A percentile compares a stretch with the other conserved stretches of the same genome.
Conservation (phyloP, 1,140 invertebrate species). For the Pseudomyrmex cubaensis region DNA sequence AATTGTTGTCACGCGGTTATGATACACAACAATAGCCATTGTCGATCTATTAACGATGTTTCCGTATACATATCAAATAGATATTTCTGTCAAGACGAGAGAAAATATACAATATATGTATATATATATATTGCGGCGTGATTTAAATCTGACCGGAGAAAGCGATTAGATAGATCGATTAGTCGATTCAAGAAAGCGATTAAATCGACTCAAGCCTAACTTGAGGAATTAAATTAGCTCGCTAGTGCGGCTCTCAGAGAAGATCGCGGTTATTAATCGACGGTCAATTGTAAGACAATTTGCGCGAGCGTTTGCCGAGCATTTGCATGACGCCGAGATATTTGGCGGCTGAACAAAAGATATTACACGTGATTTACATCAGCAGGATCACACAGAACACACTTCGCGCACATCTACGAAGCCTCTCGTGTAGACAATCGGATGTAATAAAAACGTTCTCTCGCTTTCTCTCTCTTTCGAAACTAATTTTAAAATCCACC, state of each 20-base stretch:
- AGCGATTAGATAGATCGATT: conserved; percentile 24
- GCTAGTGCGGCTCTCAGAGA: conserved; percentile 26
- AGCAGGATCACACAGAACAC: neutral
- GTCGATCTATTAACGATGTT: too few species aligned
- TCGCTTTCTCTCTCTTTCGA: too few species aligned
- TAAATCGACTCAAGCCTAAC: conserved; percentile 29
- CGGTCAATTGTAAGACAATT: conserved; percentile 49
- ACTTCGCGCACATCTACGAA: too few species aligned
- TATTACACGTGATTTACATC: conserved; percentile 18
- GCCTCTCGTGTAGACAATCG: too few species aligned
- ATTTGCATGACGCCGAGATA: conserved; percentile 39
- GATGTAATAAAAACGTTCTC: too few species aligned
- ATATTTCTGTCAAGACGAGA: neutral
- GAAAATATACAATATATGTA: neutral
- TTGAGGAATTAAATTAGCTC: conserved; percentile 41
- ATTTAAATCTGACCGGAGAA: neutral
- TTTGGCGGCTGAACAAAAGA: conserved; percentile 27
- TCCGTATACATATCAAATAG: too few species aligned
- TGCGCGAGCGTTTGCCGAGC: conserved; percentile 27
- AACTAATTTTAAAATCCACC: too few species aligned
- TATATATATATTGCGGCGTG: neutral
- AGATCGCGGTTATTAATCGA: conserved; percentile 37
- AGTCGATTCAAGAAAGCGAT: conserved; percentile 18
- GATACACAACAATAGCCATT: neutral
- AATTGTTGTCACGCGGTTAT: conserved; percentile 12